These are phyloP conservation scores for Mola mola DNA, from an alignment of 2,113 vertebrate species.

Conservation along the genomic window DNA sequence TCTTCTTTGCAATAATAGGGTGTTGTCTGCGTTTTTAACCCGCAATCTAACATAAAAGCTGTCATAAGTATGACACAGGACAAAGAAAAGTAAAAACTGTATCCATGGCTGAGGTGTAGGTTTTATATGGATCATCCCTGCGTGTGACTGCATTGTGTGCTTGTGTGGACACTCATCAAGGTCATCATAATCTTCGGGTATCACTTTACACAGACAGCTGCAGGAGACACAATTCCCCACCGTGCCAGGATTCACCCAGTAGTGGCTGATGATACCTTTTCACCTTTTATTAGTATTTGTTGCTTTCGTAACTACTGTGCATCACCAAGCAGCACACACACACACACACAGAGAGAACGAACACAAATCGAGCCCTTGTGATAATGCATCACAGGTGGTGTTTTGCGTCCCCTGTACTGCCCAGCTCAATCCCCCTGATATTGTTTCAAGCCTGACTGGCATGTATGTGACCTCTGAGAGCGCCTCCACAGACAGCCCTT, in stretches of 20 bases:
- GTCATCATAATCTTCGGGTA: slow-evolving; percentile 58
- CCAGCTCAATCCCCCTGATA: background rate
- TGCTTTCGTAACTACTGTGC: background rate
- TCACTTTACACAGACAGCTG: slow-evolving; percentile 74
- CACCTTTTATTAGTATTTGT: slow-evolving; percentile 1
- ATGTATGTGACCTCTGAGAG: slow-evolving; percentile 52
- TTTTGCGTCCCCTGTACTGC: background rate
- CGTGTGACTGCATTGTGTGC: background rate
- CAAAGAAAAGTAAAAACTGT: no score
- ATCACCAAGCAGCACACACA: background rate
- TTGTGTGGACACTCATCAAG: slow-evolving; percentile 41
- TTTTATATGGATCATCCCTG: background rate
- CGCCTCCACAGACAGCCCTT: slow-evolving; percentile 51
- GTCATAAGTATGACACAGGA: no score
- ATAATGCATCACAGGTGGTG: slow-evolving; percentile 42
- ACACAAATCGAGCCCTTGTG: background rate
- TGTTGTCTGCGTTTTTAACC: no score
- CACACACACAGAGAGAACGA: background rate
- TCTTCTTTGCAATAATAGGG: no score
- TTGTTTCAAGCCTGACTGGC: slow-evolving; percentile 31
- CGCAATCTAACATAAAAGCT: no score
- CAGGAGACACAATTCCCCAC: slow-evolving; percentile 31
- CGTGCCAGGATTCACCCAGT: slow-evolving; percentile 20
- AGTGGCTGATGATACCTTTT: slow-evolving; percentile 3
- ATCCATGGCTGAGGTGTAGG: background rate